Percentiles rank a stretch among this genome's conserved stretches.
Evolutionary conservation across 2,888 invertebrate species (phyloP).

Genomic region (Tetragonisca angustula): DNA sequence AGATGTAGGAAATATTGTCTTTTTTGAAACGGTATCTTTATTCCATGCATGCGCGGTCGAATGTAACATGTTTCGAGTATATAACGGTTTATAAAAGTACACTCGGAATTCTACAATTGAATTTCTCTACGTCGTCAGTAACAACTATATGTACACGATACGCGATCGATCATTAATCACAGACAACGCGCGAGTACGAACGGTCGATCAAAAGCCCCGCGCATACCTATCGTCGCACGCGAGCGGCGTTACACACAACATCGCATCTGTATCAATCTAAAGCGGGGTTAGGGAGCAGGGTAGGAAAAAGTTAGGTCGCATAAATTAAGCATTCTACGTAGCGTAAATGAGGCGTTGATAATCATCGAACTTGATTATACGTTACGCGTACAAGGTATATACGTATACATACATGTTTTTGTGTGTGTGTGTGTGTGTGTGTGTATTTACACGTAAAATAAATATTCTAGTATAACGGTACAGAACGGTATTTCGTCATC

Average conservation of each 20-base stretch:
- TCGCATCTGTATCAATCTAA: constrained; percentile 57
- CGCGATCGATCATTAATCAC: constrained; percentile 81
- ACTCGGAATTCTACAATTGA: constrained; percentile 13
- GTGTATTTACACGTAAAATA: constrained; percentile 81
- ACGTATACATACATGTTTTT: neutral
- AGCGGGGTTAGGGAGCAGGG: constrained; percentile 15
- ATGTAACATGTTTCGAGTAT: constrained; percentile 11
- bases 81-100: constrained; percentile 23
- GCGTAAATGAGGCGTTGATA: constrained; percentile 59
- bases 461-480: constrained; percentile 74
- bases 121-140: constrained; percentile 40
- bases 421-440: neutral
- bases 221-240: constrained; percentile 63
- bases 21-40: constrained; percentile 24
- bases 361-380: constrained; percentile 42
- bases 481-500: constrained; percentile 24
- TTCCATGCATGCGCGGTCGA: constrained; percentile 20
- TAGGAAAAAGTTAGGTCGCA: constrained; percentile 45
- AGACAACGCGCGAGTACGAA: constrained; percentile 79
- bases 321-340: constrained; percentile 70
- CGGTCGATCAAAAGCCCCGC: constrained; percentile 57
- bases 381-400: neutral
- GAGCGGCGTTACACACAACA: constrained; percentile 46
- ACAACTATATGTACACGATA: constrained; percentile 66
- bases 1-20: neutral